Percentiles rank a stretch among this genome's conserved stretches.
phyloP scores from a whole-genome alignment of 2,113 vertebrate genomes.

The Podarcis cretensis region DNA sequence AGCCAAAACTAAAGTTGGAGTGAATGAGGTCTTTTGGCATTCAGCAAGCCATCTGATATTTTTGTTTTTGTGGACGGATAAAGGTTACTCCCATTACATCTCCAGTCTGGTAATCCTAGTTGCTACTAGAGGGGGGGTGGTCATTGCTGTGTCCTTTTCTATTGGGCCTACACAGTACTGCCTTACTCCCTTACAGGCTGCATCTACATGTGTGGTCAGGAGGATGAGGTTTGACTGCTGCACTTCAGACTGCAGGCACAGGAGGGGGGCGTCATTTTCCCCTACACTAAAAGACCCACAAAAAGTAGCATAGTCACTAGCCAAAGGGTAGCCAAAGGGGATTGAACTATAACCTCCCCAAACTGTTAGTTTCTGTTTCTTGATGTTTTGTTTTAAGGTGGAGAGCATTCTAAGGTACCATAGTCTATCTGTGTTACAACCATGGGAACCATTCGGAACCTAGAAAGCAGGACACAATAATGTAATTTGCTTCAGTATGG shows the following conservation, averaged over 20 bases:
- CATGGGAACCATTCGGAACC: not conserved
- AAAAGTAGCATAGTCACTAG: no score
- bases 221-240: not conserved
- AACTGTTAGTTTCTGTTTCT: not conserved
- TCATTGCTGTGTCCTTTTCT: not conserved
- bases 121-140: not conserved
- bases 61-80: not conserved
- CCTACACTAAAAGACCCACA: not conserved
- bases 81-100: not conserved
- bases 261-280: slow-evolving; percentile 24
- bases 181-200: not conserved
- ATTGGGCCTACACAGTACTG: not conserved
- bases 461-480: not conserved
- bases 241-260: not conserved
- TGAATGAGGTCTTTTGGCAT: not conserved
- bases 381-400: not conserved
- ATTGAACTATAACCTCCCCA: not conserved
- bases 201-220: not conserved
- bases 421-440: no score
- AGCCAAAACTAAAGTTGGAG: slow-evolving; percentile 9
- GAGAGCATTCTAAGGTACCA: not conserved
- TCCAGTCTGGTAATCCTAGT: not conserved
- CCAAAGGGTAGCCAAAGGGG: not conserved
- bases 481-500: not conserved
- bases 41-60: not conserved